These are phyloP conservation scores for Mormyrus proboscirostris DNA, from an alignment of 2,797 vertebrate species.

Conservation along the genomic window DNA sequence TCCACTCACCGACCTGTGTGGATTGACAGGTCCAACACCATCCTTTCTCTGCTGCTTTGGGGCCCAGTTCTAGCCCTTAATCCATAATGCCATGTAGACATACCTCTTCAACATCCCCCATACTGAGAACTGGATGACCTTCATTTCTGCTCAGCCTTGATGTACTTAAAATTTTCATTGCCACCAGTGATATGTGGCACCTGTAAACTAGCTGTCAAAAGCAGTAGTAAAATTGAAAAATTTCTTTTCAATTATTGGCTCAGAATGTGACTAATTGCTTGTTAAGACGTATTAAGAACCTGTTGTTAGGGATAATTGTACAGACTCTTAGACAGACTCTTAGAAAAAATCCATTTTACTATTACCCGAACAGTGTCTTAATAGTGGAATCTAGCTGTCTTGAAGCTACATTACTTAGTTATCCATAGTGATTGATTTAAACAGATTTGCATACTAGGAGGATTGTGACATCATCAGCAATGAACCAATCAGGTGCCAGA, in stretches of 20 bases:
- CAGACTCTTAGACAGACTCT: not conserved
- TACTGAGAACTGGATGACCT: not conserved
- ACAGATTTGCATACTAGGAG: not conserved
- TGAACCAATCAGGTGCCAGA: not conserved
- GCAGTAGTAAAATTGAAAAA: not conserved
- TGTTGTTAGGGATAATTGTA: not conserved
- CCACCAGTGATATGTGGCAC: not conserved
- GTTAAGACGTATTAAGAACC: not conserved
- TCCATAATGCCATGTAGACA: not conserved
- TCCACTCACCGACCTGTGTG: not conserved
- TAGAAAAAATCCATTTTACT: not conserved
- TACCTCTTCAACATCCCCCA: not conserved
- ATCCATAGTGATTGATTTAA: not conserved
- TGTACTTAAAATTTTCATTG: not conserved
- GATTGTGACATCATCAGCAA: not conserved
- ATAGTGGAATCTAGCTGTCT: not conserved
- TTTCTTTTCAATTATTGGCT: not conserved
- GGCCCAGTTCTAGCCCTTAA: not conserved
- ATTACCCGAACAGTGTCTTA: not conserved
- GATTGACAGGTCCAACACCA: not conserved
- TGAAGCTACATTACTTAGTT: not conserved
- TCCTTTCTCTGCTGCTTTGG: not conserved
- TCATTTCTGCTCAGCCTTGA: not conserved
- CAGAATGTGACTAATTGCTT: not conserved
- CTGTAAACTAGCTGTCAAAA: not conserved